Conservation (phyloP, 2,113 vertebrate genomes). For the Epinephelus fuscoguttatus region DNA sequence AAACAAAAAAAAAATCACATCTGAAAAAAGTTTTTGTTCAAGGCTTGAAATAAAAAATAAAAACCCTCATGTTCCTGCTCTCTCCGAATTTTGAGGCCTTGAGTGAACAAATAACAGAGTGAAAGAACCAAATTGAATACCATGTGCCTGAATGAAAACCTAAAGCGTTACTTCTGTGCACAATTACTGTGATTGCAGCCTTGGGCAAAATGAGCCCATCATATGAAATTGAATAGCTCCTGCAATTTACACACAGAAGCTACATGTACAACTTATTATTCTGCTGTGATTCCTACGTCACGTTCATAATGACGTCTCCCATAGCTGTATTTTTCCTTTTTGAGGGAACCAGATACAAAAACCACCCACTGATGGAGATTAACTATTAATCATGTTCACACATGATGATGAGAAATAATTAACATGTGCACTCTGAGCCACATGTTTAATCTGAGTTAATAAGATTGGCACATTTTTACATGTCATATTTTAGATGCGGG, state of each 20-base stretch:
- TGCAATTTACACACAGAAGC: not conserved
- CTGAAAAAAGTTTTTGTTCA: not conserved
- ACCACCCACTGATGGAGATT: not conserved
- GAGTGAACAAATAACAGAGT: conserved; percentile 1
- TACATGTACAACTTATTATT: not conserved
- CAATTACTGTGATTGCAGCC: not conserved
- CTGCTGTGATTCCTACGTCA: not conserved
- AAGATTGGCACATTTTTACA: conserved; percentile 2
- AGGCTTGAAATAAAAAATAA: not conserved
- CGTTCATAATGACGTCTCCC: not conserved
- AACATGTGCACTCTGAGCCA: not conserved
- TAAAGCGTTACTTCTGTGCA: not conserved
- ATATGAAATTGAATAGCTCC: not conserved
- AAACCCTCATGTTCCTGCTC: not conserved
- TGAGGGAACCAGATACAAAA: not conserved
- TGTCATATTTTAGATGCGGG: not conserved
- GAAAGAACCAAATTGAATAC: not conserved
- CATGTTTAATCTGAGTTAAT: not conserved
- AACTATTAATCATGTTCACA: not conserved
- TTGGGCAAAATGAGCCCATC: not conserved
- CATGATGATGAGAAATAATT: not conserved
- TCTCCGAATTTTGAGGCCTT: conserved; percentile 6
- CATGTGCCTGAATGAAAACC: conserved; percentile 1
- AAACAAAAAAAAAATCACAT: not conserved
- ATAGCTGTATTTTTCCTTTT: not conserved